phyloP scores from a whole-genome alignment of 2,113 vertebrate genomes.

The Perccottus glenii region DNA sequence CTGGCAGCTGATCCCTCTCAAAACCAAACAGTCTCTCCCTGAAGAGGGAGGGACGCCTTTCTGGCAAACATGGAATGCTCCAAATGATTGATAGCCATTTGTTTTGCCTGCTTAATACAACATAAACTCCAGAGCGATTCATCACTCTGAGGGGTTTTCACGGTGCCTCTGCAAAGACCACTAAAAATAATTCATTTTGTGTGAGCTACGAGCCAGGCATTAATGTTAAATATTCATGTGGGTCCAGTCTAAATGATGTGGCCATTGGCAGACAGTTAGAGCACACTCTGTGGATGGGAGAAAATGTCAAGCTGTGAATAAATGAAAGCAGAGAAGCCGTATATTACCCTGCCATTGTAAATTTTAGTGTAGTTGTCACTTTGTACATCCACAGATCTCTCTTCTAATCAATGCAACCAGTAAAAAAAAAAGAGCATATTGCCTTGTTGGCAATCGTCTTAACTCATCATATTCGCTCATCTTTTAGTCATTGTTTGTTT shows the following conservation, averaged over 20 bases:
- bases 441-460: conserved; percentile 54
- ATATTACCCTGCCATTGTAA: conserved; percentile 74
- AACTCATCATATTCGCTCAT: conserved; percentile 42
- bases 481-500: conserved; percentile 55
- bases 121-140: conserved; percentile 79
- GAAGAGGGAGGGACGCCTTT: conserved; percentile 44
- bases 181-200: conserved; percentile 78
- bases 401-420: conserved; percentile 71
- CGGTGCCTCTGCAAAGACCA: conserved; percentile 74
- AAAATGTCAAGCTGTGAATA: conserved; percentile 80
- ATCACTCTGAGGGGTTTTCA: conserved; percentile 73
- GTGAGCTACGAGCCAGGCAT: conserved; percentile 66
- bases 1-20: conserved; percentile 51
- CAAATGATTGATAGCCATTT: conserved; percentile 81
- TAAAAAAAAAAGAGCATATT: conserved; percentile 66
- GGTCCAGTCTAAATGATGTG: conserved; percentile 78
- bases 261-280: conserved; percentile 76
- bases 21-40: conserved; percentile 44
- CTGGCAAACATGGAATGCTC: conserved; percentile 73
- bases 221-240: conserved; percentile 79
- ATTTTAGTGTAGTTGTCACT: conserved; percentile 76
- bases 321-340: conserved; percentile 75
- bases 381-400: conserved; percentile 66
- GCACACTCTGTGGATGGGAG: conserved; percentile 69
- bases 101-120: conserved; percentile 83